Evolutionary conservation across 2,797 vertebrate species (phyloP), one percentile per base, ranked within the genome.

Genomic region (Botia kubotai): DNA sequence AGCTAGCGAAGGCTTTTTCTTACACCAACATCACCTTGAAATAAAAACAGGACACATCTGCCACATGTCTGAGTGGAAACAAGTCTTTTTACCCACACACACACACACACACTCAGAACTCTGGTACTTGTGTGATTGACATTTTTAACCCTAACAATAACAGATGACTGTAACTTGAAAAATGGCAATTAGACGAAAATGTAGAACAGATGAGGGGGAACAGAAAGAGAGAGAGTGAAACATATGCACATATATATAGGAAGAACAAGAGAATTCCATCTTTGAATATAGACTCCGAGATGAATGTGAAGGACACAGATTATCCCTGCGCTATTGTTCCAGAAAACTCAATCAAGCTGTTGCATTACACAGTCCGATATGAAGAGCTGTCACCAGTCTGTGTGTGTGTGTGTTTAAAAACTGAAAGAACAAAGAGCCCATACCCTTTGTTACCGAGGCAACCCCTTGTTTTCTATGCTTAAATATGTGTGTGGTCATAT

Each of bases 161-260:
- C 95, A 96, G 92, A 95, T 95, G 94, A 95, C 95, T 95, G 94
- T 94, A 95, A 95, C 94, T 94, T 93, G 91, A 93, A 95, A 95
- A 95, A 90, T 95, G 94, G 94, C 94, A 96, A 95, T 95, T 95
- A 94, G 84, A 90, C 89, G 89, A 90, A 93, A 95, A 96, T 96
- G 94, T 94, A 95, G 95, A 95, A 93, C 95, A 96, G 95, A 95
- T 96, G 95, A 93, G 90, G 86, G 71, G 86, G 48, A 76, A 83
- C 46, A 76, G 67, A 83, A 26, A 66, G 29, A 74, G 66, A 65
- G 65, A 62, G 46, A 76, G 67, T 12, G 70, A 72, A 71, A 80
- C 66, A 55, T 71, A 80, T 60, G n/a, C 17, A n/a, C 63, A 43
- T n/a, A 43, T 39, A 79, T 48, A 72, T 79, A 52, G 3, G 72